Conservation (phyloP, 2,888 invertebrate genomes). For the Congeria kusceri region DNA sequence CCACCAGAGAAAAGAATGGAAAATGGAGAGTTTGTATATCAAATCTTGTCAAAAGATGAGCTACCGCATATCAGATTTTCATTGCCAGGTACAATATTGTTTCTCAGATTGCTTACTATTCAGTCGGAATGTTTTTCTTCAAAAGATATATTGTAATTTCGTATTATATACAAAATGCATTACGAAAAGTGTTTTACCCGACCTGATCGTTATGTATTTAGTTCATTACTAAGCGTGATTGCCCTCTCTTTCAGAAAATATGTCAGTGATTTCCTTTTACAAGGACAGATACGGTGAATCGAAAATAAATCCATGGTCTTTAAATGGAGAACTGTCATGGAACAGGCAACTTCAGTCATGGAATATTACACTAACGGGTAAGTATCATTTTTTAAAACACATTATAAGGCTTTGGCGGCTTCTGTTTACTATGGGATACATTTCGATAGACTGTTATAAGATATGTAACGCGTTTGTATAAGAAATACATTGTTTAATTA, state of each 20-base stretch:
- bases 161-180: too few relatives aligned
- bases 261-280: constrained; percentile 78
- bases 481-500: too few relatives aligned
- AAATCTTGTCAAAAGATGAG: constrained; percentile 68
- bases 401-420: too few relatives aligned
- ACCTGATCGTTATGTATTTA: too few relatives aligned
- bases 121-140: too few relatives aligned
- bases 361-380: constrained; percentile 76
- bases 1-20: constrained; percentile 51
- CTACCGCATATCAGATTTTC: constrained; percentile 77
- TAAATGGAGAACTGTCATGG: constrained; percentile 71
- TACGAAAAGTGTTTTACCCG: too few relatives aligned
- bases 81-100: constrained; percentile 70
- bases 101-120: too few relatives aligned
- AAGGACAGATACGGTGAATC: constrained; percentile 65
- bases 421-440: too few relatives aligned
- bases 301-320: constrained; percentile 55
- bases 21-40: constrained; percentile 71
- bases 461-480: too few relatives aligned
- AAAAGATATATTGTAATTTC: too few relatives aligned
- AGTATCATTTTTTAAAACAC: neutral
- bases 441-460: too few relatives aligned
- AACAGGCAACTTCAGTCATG: constrained; percentile 63
- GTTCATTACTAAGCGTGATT: too few relatives aligned
- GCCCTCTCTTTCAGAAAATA: constrained; percentile 77